phyloP scores from a whole-genome alignment of 2,113 vertebrate genomes.

The Cottus gobio region DNA sequence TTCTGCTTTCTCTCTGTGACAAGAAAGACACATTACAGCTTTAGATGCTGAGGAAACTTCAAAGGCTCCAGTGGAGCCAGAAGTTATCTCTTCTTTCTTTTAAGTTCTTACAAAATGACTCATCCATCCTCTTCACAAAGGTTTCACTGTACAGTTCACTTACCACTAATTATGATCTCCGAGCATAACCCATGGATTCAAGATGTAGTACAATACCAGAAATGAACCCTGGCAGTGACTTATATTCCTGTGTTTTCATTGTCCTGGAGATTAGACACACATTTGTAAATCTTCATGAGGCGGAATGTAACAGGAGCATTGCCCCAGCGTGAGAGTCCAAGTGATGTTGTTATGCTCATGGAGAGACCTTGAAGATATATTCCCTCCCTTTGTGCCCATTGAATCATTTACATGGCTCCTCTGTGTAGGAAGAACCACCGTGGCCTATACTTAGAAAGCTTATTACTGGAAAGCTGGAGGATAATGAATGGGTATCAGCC shows the following conservation, averaged over 20 bases:
- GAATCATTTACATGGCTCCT: constrained; percentile 30
- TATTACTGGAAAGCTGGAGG: constrained; percentile 42
- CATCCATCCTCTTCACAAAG: constrained; percentile 41
- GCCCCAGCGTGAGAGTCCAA: constrained; percentile 50
- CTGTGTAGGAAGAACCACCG: constrained; percentile 23
- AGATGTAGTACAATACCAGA: constrained; percentile 38
- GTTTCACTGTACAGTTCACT: constrained; percentile 57
- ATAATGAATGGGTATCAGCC: constrained; percentile 42
- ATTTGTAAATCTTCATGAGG: constrained; percentile 64
- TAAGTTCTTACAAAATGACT: constrained; percentile 56
- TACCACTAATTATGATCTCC: constrained; percentile 52
- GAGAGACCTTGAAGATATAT: constrained; percentile 40
- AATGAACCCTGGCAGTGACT: constrained; percentile 35
- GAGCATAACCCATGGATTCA: constrained; percentile 32
- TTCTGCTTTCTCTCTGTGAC: constrained; percentile 41
- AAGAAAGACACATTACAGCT: constrained; percentile 63
- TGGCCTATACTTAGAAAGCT: constrained; percentile 50
- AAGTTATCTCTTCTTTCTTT: constrained; percentile 56
- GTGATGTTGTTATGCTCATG: constrained; percentile 2
- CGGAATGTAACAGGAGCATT: constrained; percentile 9
- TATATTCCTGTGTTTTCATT: constrained; percentile 33
- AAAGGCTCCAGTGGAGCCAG: constrained; percentile 60
- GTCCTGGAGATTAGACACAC: constrained; percentile 43
- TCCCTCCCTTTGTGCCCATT: constrained; percentile 16
- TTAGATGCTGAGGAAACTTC: constrained; percentile 54